These are phyloP conservation scores for Acanthisitta chloris DNA, from an alignment of 2,113 vertebrate genomes.

Conservation along the genomic window DNA sequence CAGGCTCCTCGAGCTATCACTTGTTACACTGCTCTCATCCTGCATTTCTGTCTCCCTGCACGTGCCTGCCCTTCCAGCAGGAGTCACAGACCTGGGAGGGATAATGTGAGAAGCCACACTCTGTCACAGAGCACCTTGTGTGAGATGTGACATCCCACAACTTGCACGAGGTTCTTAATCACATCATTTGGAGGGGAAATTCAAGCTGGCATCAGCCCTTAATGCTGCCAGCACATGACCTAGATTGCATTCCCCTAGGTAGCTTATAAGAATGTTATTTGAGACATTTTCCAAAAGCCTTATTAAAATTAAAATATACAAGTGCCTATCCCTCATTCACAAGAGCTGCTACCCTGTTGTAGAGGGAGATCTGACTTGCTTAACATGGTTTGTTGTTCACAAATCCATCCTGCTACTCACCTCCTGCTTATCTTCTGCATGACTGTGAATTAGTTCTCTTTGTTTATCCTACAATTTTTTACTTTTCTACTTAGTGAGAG, in stretches of 20 bases:
- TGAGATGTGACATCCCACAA: background rate
- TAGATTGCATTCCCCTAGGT: background rate
- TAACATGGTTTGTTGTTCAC: background rate
- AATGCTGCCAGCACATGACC: background rate
- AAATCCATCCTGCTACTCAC: background rate
- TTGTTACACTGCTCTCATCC: background rate
- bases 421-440: background rate
- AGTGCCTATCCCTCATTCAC: background rate
- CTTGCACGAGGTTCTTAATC: background rate
- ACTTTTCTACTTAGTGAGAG: background rate
- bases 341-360: background rate
- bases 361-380: background rate
- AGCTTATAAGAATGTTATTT: background rate
- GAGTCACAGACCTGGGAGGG: background rate
- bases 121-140: background rate
- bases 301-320: background rate
- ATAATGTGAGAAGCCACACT: rapidly evolving
- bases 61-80: background rate
- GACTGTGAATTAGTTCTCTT: background rate
- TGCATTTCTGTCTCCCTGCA: background rate
- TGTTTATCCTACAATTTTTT: background rate
- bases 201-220: background rate
- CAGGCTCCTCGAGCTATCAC: background rate
- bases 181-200: background rate
- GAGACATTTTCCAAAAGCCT: background rate